Evolutionary conservation across 2,113 vertebrate species (phyloP), one percentile per base, ranked within the genome.

Genomic region (Forbesichthys papilliferus): DNA sequence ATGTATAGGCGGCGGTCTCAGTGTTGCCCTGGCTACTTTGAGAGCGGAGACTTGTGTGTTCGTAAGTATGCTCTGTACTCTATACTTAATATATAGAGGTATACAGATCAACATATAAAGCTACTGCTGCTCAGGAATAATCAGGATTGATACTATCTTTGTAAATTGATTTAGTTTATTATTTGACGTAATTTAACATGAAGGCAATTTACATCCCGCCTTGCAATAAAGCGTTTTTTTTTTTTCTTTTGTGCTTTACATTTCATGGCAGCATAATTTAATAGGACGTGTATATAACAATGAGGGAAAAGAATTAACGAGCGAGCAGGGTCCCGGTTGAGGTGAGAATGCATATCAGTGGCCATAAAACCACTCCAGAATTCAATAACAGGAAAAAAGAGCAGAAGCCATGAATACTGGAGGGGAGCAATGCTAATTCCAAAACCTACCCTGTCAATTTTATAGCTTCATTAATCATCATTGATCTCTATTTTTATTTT

Each of bases 1-100:
- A 99, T 99, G 97, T 99, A 99, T 86, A 92, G 97, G 5, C 93
- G 97, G n/a, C 93, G 97, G 74, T 99, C 98, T 0, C 98, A 99
- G 85, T 99, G 98, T 92, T 99, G 96, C 85, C 98, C 98, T 0
- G 97, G 98, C 81, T 98, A 99, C 90, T 98, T 97, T 2, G 96
- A 99, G 90, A 99, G 93, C 0, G 95, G 93, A 80, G 94, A 99
- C 91, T 93, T 97, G 89, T 99, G 98, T 89, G 95, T 98, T 63
- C 96, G 98, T 99, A 93, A 1, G 98, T 98, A 74, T 85, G 73
- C 58, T 73, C 36, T 73, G 34, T 42, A 51, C 74, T 80, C 49
- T 68, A 74, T 80, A 6, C 1, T 64, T 59, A n/a, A 48, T 66
- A 56, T 42, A 42, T 64, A 57, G 62, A 27, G 75, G 42, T 59